Conservation (phyloP, 92 coral and sea anemone genomes). For the Diadumene lineata region DNA sequence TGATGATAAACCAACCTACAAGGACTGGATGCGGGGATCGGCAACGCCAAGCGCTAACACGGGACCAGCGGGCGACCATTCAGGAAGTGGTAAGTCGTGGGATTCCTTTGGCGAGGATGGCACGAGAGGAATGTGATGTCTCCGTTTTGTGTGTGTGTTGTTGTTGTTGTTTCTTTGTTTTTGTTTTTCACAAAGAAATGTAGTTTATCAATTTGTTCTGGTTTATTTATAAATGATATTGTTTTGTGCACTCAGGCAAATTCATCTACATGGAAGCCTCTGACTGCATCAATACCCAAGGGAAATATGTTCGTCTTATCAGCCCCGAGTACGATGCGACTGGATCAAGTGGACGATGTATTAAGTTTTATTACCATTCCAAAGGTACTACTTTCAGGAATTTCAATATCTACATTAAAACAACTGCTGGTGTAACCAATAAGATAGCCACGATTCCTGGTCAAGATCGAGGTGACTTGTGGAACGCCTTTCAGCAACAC, state of each 20-base stretch:
- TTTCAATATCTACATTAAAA: slow-evolving; percentile 50
- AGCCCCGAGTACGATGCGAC: slow-evolving; percentile 51
- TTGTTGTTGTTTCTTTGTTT: no score
- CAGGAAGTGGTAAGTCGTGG: slow-evolving; percentile 42
- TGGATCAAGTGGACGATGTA: slow-evolving; percentile 41
- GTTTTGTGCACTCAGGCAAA: slow-evolving; percentile 15
- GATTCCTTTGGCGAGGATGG: no score
- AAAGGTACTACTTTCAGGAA: slow-evolving; percentile 61
- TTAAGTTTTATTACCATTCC: slow-evolving; percentile 55
- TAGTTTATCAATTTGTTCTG: no score
- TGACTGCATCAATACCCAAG: slow-evolving; percentile 20
- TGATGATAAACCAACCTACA: slow-evolving; percentile 11
- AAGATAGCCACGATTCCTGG: slow-evolving; percentile 20
- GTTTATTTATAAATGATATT: no score
- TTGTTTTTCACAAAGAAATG: no score
- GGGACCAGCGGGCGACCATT: slow-evolving; percentile 59
- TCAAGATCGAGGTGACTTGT: slow-evolving; percentile 60
- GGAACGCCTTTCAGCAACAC: no score
- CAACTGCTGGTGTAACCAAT: slow-evolving; percentile 14
- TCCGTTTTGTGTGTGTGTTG: not conserved
- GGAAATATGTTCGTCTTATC: slow-evolving; percentile 53
- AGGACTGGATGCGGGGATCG: slow-evolving; percentile 31
- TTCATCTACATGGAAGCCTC: slow-evolving; percentile 67
- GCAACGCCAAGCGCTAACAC: slow-evolving; percentile 38
- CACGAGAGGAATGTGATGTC: not conserved